Evolutionary conservation across 2,113 vertebrate genomes (phyloP).

Genomic region (Hucho hucho): DNA sequence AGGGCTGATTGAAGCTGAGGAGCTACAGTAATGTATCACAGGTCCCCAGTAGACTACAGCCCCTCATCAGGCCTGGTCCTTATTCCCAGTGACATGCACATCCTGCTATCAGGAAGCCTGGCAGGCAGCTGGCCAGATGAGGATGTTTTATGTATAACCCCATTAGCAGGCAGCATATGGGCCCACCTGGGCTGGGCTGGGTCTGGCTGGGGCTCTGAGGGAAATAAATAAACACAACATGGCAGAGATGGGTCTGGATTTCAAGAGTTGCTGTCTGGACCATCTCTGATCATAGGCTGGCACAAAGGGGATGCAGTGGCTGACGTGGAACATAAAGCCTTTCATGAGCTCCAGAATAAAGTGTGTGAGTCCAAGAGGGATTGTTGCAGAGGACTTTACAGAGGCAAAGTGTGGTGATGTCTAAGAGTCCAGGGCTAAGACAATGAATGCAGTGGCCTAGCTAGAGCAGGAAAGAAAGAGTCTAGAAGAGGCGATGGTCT

Average conservation of each 20-base stretch:
- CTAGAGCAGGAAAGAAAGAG: too few relatives aligned
- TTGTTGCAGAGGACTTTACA: neutral
- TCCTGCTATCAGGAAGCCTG: neutral
- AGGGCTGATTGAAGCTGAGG: neutral
- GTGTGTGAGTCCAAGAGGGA: too few relatives aligned
- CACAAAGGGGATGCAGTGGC: neutral
- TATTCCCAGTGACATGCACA: neutral
- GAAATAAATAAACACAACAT: slow-evolving; percentile 17
- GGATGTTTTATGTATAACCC: slow-evolving; percentile 41
- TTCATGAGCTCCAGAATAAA: too few relatives aligned
- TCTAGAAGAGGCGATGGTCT: neutral
- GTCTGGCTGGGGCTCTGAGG: neutral
- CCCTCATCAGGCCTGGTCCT: too few relatives aligned
- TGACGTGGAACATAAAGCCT: neutral
- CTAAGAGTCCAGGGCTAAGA: neutral
- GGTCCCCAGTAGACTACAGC: too few relatives aligned
- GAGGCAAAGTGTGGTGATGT: neutral
- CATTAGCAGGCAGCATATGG: slow-evolving; percentile 26
- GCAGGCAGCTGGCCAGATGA: slow-evolving; percentile 11
- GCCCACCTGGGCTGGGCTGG: slow-evolving; percentile 1
- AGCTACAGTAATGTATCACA: neutral
- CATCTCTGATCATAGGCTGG: too few relatives aligned
- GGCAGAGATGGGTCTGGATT: neutral
- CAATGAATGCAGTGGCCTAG: too few relatives aligned
- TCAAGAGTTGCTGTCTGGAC: neutral